A percentile compares a stretch with the other conserved stretches of the same genome.
Evolutionary conservation across 2,888 invertebrate genomes (phyloP).

Genomic region (Dasypolia templi): DNA sequence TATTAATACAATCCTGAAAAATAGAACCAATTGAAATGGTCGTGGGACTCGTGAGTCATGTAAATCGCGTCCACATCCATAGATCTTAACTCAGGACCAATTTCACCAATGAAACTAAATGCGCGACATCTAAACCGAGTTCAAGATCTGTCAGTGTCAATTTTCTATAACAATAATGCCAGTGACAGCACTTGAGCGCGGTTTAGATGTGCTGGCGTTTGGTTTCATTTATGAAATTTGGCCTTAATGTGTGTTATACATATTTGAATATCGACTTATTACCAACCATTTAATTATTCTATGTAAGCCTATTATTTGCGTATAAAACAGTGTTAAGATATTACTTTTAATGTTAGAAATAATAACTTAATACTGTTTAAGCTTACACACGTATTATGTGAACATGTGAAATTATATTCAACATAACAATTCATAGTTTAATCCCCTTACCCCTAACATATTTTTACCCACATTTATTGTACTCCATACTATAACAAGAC

Average conservation of each 20-base stretch:
- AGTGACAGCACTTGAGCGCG: neutral
- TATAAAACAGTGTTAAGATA: neutral
- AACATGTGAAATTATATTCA: neutral
- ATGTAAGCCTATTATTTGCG: neutral
- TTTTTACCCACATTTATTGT: too few species aligned
- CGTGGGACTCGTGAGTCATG: too few species aligned
- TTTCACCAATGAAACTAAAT: neutral
- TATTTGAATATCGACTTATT: neutral
- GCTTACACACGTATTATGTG: too few species aligned
- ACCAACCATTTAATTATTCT: neutral
- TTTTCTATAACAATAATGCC: neutral
- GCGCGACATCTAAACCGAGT: neutral
- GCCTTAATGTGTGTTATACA: neutral
- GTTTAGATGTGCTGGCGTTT: neutral
- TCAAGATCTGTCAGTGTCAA: neutral
- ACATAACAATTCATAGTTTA: neutral
- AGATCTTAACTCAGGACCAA: neutral
- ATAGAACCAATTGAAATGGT: too few species aligned
- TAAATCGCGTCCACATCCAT: neutral
- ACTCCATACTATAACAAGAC: conserved; percentile 10
- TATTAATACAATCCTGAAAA: too few species aligned
- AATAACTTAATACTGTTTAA: neutral
- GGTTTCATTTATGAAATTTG: neutral
- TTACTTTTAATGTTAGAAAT: neutral
- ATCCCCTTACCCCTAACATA: neutral